A percentile compares a stretch with the other conserved stretches of the same genome.
These are phyloP conservation scores for Pachydiplax longipennis DNA, from an alignment of 2,888 invertebrate species.

Conservation along the genomic window DNA sequence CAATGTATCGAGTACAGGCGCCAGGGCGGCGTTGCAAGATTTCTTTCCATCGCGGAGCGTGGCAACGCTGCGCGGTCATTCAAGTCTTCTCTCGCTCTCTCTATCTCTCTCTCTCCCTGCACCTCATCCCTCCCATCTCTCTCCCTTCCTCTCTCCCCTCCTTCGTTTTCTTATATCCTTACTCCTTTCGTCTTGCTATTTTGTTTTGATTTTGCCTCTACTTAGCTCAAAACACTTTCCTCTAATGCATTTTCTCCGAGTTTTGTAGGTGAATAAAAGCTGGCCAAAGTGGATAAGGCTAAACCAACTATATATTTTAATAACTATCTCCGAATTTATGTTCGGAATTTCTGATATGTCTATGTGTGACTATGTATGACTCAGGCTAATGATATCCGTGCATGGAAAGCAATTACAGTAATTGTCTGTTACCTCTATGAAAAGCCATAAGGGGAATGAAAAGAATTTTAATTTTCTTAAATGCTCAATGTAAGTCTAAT, in stretches of 20 bases:
- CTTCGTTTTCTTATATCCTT: background rate
- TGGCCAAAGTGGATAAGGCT: no score
- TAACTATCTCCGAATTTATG: no score
- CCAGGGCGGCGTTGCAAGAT: slow-evolving; percentile 17
- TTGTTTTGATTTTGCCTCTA: background rate
- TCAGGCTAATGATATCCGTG: no score
- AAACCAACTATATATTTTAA: no score
- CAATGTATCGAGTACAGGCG: slow-evolving; percentile 45
- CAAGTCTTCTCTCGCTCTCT: slow-evolving; percentile 1
- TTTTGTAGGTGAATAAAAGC: no score
- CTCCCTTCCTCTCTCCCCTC: background rate
- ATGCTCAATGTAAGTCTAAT: no score
- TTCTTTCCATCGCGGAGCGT: background rate
- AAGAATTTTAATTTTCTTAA: no score
- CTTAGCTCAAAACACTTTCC: background rate
- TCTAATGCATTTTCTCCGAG: background rate
- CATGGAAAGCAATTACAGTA: no score
- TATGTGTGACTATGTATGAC: no score
- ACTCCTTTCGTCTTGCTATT: background rate
- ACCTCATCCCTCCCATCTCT: background rate
- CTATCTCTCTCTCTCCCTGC: background rate
- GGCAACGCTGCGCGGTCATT: slow-evolving; percentile 39
- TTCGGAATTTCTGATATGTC: no score
- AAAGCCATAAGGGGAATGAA: no score
- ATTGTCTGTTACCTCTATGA: no score